phyloP scores from a whole-genome alignment of 2,113 vertebrate species.

The Strix aluco region DNA sequence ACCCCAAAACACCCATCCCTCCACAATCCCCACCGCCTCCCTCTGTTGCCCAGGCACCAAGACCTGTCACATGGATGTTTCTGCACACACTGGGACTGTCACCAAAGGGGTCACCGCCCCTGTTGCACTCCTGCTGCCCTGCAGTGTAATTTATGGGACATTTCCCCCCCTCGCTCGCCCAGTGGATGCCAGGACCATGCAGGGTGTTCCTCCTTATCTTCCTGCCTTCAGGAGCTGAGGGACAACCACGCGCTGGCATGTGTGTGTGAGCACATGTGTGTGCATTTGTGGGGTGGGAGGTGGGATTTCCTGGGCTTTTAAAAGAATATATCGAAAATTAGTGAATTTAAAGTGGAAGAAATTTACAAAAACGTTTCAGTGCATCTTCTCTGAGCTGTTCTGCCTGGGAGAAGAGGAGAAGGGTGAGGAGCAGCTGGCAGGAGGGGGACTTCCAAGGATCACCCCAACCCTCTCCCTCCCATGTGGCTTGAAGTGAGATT shows the following conservation, averaged over 20 bases:
- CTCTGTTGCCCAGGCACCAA: background rate
- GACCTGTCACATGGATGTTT: background rate
- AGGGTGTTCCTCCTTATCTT: background rate
- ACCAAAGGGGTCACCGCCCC: background rate
- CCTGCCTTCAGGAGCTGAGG: background rate
- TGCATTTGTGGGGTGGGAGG: background rate
- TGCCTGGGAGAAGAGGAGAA: background rate
- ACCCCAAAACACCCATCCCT: background rate
- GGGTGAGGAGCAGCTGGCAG: background rate
- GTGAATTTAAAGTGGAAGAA: background rate
- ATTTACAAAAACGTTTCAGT: background rate
- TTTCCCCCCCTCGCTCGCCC: background rate
- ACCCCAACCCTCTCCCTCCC: background rate
- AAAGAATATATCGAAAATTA: background rate
- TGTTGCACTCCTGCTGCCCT: background rate
- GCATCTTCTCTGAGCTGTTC: background rate
- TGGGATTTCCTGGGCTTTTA: background rate
- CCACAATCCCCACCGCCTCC: background rate
- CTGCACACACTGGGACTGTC: background rate
- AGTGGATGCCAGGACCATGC: background rate
- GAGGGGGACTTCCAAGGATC: background rate
- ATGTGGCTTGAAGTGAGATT: background rate
- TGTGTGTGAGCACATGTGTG: background rate
- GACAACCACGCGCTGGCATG: accelerated
- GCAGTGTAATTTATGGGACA: background rate